These are phyloP conservation scores for Phrynocephalus forsythii DNA, from an alignment of 2,797 vertebrate species.

Conservation along the genomic window DNA sequence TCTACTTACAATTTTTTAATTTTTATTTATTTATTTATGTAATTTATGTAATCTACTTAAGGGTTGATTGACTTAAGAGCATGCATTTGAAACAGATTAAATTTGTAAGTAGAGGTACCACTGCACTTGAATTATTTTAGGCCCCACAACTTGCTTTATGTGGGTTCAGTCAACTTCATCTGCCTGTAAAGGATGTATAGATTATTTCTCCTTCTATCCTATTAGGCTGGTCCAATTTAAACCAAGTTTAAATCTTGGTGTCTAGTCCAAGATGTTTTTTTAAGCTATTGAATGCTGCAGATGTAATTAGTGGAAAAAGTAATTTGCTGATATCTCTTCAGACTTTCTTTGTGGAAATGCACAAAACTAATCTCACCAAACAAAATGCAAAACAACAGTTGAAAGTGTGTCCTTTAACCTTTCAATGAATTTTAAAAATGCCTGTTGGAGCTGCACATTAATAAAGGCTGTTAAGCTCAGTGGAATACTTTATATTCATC, in stretches of 20 bases:
- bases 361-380: slow-evolving; percentile 74
- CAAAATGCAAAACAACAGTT: slow-evolving; percentile 78
- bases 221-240: slow-evolving; percentile 36
- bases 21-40: too few relatives aligned
- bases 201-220: background rate
- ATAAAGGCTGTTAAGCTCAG: slow-evolving; percentile 76
- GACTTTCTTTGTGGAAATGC: slow-evolving; percentile 61
- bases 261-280: slow-evolving; percentile 48
- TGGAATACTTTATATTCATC: slow-evolving; percentile 79
- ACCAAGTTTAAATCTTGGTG: slow-evolving; percentile 71
- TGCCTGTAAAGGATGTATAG: background rate
- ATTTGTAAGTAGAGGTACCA: too few relatives aligned
- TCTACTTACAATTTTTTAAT: too few relatives aligned
- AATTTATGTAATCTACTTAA: too few relatives aligned
- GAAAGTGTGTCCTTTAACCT: slow-evolving; percentile 78
- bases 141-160: background rate
- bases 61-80: too few relatives aligned
- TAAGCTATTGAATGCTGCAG: slow-evolving; percentile 50
- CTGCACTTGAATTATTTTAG: slow-evolving; percentile 26
- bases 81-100: too few relatives aligned
- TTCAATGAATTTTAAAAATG: slow-evolving; percentile 78
- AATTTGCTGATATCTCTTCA: slow-evolving; percentile 72
- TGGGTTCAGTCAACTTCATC: slow-evolving; percentile 3
- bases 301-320: slow-evolving; percentile 70
- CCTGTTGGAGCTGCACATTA: slow-evolving; percentile 74